Evolutionary conservation across 2,888 invertebrate species (phyloP).

Genomic region (Ormyrus thymus): DNA sequence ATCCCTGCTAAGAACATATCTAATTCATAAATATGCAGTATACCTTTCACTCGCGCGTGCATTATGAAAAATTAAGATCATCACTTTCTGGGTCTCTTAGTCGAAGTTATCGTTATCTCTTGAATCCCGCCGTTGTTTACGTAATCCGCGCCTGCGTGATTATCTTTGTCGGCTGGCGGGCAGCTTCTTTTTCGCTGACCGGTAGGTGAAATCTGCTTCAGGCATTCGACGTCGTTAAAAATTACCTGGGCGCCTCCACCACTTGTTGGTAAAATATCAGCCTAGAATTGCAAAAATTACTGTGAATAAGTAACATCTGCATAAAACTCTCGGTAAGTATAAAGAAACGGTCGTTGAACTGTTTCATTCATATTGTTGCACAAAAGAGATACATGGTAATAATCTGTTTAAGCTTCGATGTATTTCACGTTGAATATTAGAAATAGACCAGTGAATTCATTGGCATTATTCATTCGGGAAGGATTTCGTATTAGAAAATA

Average conservation of each 20-base stretch:
- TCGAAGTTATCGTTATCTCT: conserved; percentile 27
- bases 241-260: conserved; percentile 97
- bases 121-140: conserved; percentile 31
- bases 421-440: neutral
- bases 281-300: conserved; percentile 75
- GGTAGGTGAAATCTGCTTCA: conserved; percentile 88
- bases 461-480: too few relatives aligned
- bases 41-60: neutral
- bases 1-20: conserved; percentile 6
- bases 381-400: too few relatives aligned
- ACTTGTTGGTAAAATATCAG: conserved; percentile 93
- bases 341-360: too few relatives aligned
- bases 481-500: too few relatives aligned
- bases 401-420: neutral
- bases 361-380: too few relatives aligned
- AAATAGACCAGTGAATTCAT: too few relatives aligned
- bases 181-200: conserved; percentile 70
- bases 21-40: conserved; percentile 24
- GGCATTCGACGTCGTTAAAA: conserved; percentile 94
- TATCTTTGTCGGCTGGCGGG: conserved; percentile 50
- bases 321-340: too few relatives aligned
- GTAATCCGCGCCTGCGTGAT: conserved; percentile 23
- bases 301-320: too few relatives aligned
- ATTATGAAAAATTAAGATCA: neutral
- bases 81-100: conserved; percentile 53